Evolutionary conservation across 2,797 vertebrate genomes (phyloP), one percentile per base, ranked within the genome.

Genomic region (Channallabes apus): DNA sequence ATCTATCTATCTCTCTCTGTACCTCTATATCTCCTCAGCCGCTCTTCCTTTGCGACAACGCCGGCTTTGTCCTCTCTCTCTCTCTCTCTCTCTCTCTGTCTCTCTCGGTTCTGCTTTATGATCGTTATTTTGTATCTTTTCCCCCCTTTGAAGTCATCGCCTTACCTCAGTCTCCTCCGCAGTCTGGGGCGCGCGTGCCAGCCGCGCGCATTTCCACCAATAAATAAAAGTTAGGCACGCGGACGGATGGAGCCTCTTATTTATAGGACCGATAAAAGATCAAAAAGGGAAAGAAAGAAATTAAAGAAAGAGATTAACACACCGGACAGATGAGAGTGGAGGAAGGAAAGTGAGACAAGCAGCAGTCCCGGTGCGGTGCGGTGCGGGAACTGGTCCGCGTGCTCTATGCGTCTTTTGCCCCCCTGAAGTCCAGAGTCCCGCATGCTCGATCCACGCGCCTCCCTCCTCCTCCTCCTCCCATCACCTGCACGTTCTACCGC

Each of bases 401-500:
- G 91, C 91, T 93, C 72, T 65, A 94, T 94, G 94, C 93, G 93
- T 93, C 93, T 94, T 93, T 86, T 79, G 82, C 84, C 92, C 82
- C 82, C 59, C 35, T 64, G 38, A 65, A 82, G 81, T 82, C 81
- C 54, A 59, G 46, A 89, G 93, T 95, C 94, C 94, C 93, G 94
- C 96, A 96, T 96, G 96, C 96, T 96, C 96, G 95, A 94, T 89
- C 89, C 91, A 93, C 91, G 92, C 90, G 92, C 88, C 93, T 83
- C 82, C 82, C 82, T 82, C 94, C 92, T 93, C 84, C n/a, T 82
- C 87, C 88, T 87, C 91, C 88, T 86, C 89, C 91, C 94, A 95
- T 96, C 95, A 97, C 97, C 98, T 98, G 97, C 95, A 95, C 90
- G 87, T 90, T 89, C 90, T 90, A 95, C 93, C 93, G 94, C 96